These are phyloP conservation scores for Tigriopus californicus DNA, from an alignment of 2,888 invertebrate genomes.

Conservation along the genomic window DNA sequence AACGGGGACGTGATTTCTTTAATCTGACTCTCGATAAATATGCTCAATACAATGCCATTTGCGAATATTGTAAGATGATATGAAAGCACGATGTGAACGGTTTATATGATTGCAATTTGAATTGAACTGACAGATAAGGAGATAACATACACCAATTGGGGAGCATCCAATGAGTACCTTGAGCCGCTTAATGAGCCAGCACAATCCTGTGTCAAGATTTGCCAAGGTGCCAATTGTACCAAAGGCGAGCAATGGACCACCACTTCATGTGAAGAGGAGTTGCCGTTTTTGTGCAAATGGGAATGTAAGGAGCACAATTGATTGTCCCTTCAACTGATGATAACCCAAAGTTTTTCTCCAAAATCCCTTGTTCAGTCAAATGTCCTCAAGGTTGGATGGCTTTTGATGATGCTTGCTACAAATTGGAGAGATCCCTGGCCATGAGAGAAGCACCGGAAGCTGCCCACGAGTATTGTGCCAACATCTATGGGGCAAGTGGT, in stretches of 20 bases:
- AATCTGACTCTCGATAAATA: too few relatives aligned
- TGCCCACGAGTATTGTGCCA: too few relatives aligned
- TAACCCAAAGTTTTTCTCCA: too few relatives aligned
- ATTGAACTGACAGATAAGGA: neutral
- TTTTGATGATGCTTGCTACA: neutral
- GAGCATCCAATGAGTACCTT: neutral
- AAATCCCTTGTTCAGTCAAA: neutral
- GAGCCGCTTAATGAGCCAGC: neutral
- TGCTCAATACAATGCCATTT: neutral
- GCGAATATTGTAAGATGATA: neutral
- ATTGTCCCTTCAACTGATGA: too few relatives aligned
- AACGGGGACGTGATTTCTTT: too few relatives aligned
- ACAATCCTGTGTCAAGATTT: neutral
- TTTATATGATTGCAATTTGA: neutral
- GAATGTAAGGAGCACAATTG: neutral
- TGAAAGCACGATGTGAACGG: neutral
- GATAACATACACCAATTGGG: neutral
- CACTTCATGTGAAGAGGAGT: neutral
- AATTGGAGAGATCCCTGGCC: neutral
- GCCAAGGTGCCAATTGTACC: neutral
- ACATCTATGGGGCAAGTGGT: too few relatives aligned
- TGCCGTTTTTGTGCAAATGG: neutral
- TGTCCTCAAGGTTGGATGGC: slow-evolving; percentile 1
- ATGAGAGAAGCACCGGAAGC: too few relatives aligned
- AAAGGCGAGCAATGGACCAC: neutral